Conservation (phyloP, 2,888 invertebrate species). For the Epistrophe eligans region DNA sequence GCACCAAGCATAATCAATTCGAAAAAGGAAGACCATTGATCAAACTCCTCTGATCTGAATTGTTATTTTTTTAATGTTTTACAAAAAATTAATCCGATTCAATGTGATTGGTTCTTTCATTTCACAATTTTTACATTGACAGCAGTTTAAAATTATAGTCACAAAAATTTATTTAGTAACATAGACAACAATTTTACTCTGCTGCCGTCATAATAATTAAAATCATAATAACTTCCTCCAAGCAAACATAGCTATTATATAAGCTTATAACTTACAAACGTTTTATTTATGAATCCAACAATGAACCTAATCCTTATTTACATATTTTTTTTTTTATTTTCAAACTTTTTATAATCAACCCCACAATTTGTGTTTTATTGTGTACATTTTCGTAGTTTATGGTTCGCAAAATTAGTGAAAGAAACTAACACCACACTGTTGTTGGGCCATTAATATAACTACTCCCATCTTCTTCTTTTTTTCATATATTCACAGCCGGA, state of each 20-base stretch:
- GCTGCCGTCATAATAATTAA: not conserved
- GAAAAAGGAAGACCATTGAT: too few relatives aligned
- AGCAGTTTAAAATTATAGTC: too few relatives aligned
- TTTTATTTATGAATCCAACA: not conserved
- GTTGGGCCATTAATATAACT: slow-evolving; percentile 1
- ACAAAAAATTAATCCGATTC: too few relatives aligned
- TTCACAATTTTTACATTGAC: too few relatives aligned
- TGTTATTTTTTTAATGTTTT: too few relatives aligned
- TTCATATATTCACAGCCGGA: not conserved
- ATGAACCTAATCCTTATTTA: not conserved
- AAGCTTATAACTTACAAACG: not conserved
- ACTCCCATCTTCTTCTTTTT: not conserved
- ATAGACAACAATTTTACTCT: not conserved
- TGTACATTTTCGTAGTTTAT: slow-evolving; percentile 52
- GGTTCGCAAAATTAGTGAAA: slow-evolving; percentile 56
- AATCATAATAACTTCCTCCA: not conserved
- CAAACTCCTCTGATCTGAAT: too few relatives aligned
- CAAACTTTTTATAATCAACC: not conserved
- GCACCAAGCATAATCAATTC: too few relatives aligned
- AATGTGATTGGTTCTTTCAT: not conserved
- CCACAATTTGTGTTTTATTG: slow-evolving; percentile 39
- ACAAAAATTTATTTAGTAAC: too few relatives aligned
- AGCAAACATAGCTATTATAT: not conserved
- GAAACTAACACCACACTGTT: slow-evolving; percentile 20
- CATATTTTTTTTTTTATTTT: not conserved